Evolutionary conservation across 2,888 invertebrate species (phyloP).

Genomic region (Drosophila infuscata): DNA sequence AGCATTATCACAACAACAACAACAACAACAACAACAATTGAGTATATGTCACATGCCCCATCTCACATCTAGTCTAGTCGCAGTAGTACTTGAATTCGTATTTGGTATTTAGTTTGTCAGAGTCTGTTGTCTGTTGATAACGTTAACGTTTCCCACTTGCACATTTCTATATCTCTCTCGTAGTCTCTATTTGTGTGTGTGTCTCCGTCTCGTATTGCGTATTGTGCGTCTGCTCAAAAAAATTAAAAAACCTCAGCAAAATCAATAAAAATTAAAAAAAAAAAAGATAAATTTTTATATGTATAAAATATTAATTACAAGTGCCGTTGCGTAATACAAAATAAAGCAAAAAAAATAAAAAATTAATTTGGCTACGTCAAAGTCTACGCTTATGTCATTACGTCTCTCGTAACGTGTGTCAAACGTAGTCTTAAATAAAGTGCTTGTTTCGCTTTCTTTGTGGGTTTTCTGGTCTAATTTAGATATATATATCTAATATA

Average conservation of each 20-base stretch:
- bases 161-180: constrained; percentile 54
- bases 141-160: constrained; percentile 77
- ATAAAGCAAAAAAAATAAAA: constrained; percentile 18
- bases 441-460: constrained; percentile 72
- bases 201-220: constrained; percentile 50
- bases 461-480: constrained; percentile 44
- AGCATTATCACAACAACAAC: constrained; percentile 52
- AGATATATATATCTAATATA: constrained; percentile 19
- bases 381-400: constrained; percentile 71
- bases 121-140: constrained; percentile 85
- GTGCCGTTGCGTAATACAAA: constrained; percentile 62
- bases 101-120: constrained; percentile 82
- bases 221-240: constrained; percentile 49
- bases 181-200: constrained; percentile 53
- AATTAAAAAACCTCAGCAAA: constrained; percentile 4
- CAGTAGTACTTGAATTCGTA: constrained; percentile 23
- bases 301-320: constrained; percentile 23
- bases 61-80: background rate
- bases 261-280: constrained; percentile 11
- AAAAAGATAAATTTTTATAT: constrained; percentile 9
- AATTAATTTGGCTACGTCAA: constrained; percentile 37
- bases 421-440: constrained; percentile 38
- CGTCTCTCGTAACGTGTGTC: constrained; percentile 67
- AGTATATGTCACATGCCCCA: constrained; percentile 39
- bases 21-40: constrained; percentile 13